Percentiles rank a stretch among this genome's conserved stretches.
phyloP scores from a whole-genome alignment of 2,797 vertebrate species.

The Anabacerthia variegaticeps region DNA sequence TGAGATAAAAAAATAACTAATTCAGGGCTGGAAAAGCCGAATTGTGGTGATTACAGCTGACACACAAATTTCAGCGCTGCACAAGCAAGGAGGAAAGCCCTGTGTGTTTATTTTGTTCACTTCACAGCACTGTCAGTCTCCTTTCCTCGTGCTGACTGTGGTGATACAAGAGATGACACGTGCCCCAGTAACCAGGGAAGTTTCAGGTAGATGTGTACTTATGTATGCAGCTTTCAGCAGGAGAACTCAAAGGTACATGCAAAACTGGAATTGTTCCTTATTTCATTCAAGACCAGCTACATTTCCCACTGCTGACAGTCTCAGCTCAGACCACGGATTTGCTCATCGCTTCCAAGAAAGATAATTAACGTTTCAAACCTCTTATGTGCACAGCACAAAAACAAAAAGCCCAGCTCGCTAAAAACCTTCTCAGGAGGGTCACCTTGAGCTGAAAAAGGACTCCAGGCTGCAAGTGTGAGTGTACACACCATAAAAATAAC shows the following conservation, averaged over 20 bases:
- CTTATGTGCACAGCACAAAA: rapidly evolving
- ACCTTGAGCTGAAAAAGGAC: not conserved
- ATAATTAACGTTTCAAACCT: not conserved
- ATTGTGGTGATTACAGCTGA: not conserved
- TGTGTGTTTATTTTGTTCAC: not conserved
- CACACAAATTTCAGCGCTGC: not conserved
- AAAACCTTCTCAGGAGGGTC: not conserved
- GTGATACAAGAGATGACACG: not conserved
- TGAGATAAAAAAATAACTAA: not conserved
- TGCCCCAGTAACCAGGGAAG: not conserved
- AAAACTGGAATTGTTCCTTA: not conserved
- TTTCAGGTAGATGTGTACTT: not conserved
- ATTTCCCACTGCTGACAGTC: not conserved
- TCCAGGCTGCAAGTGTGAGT: not conserved
- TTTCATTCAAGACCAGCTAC: not conserved
- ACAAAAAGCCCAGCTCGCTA: not conserved
- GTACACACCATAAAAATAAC: not conserved
- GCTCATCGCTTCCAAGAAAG: not conserved
- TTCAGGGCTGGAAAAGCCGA: rapidly evolving
- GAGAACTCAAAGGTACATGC: not conserved
- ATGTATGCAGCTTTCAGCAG: not conserved
- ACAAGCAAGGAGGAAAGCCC: not conserved
- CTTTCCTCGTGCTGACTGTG: not conserved
- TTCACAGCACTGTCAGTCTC: not conserved
- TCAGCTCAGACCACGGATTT: not conserved